These are phyloP conservation scores for Capreolus pygargus DNA, from an alignment of 2,113 vertebrate species.

Conservation along the genomic window DNA sequence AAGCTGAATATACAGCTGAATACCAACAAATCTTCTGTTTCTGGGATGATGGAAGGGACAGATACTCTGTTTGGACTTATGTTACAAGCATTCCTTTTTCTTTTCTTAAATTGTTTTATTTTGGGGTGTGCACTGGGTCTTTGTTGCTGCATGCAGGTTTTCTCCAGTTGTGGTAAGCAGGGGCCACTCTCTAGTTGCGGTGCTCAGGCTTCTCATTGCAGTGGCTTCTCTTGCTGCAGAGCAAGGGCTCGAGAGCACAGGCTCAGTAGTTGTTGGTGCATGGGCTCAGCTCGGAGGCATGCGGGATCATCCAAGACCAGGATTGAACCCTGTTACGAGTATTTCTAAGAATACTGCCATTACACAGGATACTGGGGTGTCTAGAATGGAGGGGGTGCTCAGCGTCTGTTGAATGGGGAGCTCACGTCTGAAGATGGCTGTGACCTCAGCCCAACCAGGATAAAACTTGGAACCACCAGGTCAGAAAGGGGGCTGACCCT, in stretches of 20 bases:
- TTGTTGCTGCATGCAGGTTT: neutral
- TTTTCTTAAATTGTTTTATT: neutral
- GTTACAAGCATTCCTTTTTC: neutral
- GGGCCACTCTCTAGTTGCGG: neutral
- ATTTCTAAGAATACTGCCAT: neutral
- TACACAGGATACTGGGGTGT: neutral
- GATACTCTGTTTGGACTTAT: neutral
- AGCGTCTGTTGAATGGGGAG: neutral
- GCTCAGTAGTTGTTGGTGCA: neutral
- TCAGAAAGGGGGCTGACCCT: neutral
- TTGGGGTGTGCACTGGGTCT: neutral
- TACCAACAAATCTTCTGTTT: neutral
- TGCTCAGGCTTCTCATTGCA: neutral
- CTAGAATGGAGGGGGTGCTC: neutral
- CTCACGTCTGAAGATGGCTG: neutral
- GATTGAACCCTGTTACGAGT: neutral
- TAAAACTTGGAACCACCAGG: neutral
- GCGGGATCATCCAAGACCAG: neutral
- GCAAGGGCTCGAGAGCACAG: neutral
- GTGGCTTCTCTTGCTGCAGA: neutral
- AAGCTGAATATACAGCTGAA: neutral
- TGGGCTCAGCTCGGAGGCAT: neutral
- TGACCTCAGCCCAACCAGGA: neutral
- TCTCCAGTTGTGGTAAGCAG: neutral
- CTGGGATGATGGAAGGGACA: fast-evolving